These are phyloP conservation scores for Chunga burmeisteri DNA, from an alignment of 2,113 vertebrate genomes.

Conservation along the genomic window DNA sequence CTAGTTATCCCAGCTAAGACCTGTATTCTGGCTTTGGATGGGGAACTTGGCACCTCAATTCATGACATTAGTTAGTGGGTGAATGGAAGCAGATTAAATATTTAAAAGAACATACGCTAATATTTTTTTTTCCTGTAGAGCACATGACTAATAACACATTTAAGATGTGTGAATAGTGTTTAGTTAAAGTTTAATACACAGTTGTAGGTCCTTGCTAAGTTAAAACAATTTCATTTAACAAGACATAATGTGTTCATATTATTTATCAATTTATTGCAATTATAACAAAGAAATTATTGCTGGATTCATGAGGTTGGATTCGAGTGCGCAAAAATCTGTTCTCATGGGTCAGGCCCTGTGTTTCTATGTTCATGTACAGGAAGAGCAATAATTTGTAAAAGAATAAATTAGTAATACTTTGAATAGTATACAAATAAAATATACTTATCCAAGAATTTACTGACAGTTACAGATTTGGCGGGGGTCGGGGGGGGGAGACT, in stretches of 20 bases:
- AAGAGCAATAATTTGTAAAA: not conserved
- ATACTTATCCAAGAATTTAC: not conserved
- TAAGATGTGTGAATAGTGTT: not conserved
- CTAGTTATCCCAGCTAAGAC: not conserved
- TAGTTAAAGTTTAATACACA: not conserved
- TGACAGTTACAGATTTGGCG: not conserved
- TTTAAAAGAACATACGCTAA: not conserved
- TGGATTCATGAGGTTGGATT: not conserved
- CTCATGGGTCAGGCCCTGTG: not conserved
- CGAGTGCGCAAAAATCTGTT: not conserved
- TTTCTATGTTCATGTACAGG: not conserved
- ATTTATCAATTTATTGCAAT: not conserved
- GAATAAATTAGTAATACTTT: not conserved
- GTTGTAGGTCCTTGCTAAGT: not conserved
- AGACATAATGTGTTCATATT: not conserved
- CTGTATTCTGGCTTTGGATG: not conserved
- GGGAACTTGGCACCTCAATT: not conserved
- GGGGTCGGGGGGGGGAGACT: rapidly evolving
- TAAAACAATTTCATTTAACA: not conserved
- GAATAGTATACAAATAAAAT: not conserved
- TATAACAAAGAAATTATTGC: not conserved
- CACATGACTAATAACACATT: not conserved
- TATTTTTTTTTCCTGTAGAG: not conserved
- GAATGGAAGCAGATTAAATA: not conserved
- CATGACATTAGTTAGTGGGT: not conserved